Evolutionary conservation across 2,113 vertebrate genomes (phyloP).

Genomic region (Marmota flaviventris): DNA sequence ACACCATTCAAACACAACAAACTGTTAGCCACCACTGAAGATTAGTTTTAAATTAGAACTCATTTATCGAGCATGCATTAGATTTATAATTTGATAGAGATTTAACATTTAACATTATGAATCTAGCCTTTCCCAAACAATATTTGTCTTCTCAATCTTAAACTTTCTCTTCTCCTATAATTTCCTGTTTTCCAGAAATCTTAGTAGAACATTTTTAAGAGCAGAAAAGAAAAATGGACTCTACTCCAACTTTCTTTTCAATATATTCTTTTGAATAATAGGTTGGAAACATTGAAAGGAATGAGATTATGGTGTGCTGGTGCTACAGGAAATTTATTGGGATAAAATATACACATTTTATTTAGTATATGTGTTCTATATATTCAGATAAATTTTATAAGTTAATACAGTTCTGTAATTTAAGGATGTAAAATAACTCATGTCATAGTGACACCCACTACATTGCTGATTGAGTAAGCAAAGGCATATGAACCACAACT

Average conservation of each 20-base stretch:
- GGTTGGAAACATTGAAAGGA: conserved; percentile 12
- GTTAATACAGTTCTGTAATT: neutral
- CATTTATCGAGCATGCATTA: neutral
- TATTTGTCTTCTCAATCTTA: neutral
- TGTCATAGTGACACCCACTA: neutral
- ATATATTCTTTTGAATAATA: neutral
- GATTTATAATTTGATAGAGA: neutral
- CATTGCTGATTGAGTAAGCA: neutral
- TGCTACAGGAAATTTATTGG: neutral
- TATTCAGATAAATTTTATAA: conserved; percentile 53
- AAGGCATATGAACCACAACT: neutral
- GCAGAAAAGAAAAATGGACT: conserved; percentile 28
- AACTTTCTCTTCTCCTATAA: neutral
- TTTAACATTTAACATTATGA: neutral
- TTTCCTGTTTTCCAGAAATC: neutral
- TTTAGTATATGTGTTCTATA: neutral
- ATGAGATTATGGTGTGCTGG: neutral
- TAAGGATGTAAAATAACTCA: neutral
- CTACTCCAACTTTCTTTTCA: neutral
- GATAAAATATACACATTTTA: conserved; percentile 23
- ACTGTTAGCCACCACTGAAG: neutral
- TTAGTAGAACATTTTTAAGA: neutral
- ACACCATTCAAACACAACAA: conserved; percentile 13
- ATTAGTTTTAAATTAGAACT: conserved; percentile 69
- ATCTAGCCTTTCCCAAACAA: neutral